Conservation (phyloP, 2,888 invertebrate genomes). For the Epinotia brunnichana region DNA sequence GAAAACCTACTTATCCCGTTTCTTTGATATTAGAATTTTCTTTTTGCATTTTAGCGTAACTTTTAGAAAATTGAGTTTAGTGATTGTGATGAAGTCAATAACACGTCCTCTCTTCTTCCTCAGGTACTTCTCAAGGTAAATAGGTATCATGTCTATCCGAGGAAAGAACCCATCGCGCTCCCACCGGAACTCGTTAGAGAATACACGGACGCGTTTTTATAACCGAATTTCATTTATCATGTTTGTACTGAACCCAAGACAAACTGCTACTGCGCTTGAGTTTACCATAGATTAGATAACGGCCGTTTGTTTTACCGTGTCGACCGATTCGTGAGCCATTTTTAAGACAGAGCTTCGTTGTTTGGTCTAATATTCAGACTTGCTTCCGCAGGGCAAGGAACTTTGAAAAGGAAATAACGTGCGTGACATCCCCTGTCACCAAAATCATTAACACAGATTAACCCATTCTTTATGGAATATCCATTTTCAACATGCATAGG, state of each 20-base stretch:
- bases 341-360: slow-evolving; percentile 79
- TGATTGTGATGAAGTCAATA: slow-evolving; percentile 63
- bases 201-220: slow-evolving; percentile 78
- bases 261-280: slow-evolving; percentile 83
- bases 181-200: slow-evolving; percentile 80
- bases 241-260: slow-evolving; percentile 80
- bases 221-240: slow-evolving; percentile 82
- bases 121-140: slow-evolving; percentile 84
- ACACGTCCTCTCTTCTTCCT: slow-evolving; percentile 80
- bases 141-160: slow-evolving; percentile 80
- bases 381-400: slow-evolving; percentile 61
- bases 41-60: slow-evolving; percentile 20
- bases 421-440: slow-evolving; percentile 48
- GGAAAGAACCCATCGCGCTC: slow-evolving; percentile 73
- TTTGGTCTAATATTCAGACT: slow-evolving; percentile 66
- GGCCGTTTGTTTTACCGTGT: slow-evolving; percentile 79
- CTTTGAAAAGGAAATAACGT: slow-evolving; percentile 62
- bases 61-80: slow-evolving; percentile 25
- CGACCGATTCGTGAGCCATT: slow-evolving; percentile 77
- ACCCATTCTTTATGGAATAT: not conserved
- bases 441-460: slow-evolving; percentile 1
- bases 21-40: slow-evolving; percentile 9
- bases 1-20: slow-evolving; percentile 29
- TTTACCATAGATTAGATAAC: slow-evolving; percentile 82
- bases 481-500: not conserved